Evolutionary conservation across 1,140 invertebrate species (phyloP).

Genomic region (Eumeta japonica): DNA sequence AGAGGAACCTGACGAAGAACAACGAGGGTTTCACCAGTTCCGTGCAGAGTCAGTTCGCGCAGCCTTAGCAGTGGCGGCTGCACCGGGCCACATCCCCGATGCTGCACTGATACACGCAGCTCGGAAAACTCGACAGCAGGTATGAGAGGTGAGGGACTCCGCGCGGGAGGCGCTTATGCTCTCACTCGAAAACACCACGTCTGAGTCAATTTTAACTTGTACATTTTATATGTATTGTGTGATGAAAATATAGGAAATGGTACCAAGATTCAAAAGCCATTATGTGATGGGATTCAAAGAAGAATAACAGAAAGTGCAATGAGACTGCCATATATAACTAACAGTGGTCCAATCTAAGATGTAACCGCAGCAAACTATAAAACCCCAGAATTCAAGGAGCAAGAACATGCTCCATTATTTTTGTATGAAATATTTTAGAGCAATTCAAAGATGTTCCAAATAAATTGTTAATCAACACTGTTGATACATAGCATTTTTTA

Average conservation of each 20-base stretch:
- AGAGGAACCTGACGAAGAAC: constrained; percentile 39
- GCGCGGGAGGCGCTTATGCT: constrained; percentile 20
- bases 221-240: not conserved
- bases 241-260: not conserved
- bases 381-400: too few species aligned
- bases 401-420: too few species aligned
- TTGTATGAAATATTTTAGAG: too few species aligned
- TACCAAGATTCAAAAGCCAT: not conserved
- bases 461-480: too few species aligned
- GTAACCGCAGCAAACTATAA: too few species aligned
- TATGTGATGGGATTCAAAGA: not conserved
- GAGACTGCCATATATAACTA: too few species aligned
- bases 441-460: too few species aligned
- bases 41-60: constrained; percentile 48
- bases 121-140: constrained; percentile 87
- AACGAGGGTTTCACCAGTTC: constrained; percentile 42
- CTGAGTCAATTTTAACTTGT: not conserved
- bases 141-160: constrained; percentile 56
- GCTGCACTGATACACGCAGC: constrained; percentile 94
- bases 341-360: too few species aligned
- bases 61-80: constrained; percentile 65
- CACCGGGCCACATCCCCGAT: constrained; percentile 85
- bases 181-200: too few species aligned
- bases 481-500: too few species aligned
- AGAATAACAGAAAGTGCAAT: too few species aligned